Evolutionary conservation across 2,113 vertebrate species (phyloP).

Genomic region (Poicephalus gulielmi): DNA sequence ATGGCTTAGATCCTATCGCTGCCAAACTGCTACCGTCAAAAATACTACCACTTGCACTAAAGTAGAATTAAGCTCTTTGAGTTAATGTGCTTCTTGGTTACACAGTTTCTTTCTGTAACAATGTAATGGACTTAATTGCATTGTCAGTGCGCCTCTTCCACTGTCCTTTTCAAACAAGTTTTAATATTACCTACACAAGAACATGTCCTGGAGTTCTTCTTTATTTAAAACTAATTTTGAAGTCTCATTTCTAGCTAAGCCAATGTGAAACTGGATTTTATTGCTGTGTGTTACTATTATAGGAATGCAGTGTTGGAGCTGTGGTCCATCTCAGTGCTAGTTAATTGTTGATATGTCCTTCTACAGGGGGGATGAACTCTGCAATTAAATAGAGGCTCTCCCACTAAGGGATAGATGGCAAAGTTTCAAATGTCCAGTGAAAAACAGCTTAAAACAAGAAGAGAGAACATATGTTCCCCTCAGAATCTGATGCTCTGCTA

Average conservation of each 20-base stretch:
- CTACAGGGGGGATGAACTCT: not conserved
- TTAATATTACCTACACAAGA: not conserved
- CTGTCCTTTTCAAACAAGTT: not conserved
- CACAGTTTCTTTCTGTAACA: not conserved
- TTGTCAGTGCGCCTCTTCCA: not conserved
- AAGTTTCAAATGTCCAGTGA: not conserved
- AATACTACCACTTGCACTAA: not conserved
- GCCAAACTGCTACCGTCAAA: not conserved
- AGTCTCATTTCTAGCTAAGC: not conserved
- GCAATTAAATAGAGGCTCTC: not conserved
- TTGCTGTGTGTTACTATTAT: not conserved
- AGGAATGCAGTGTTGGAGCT: not conserved
- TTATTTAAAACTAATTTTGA: not conserved
- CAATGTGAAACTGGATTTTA: not conserved
- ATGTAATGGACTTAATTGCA: not conserved
- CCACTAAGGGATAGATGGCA: not conserved
- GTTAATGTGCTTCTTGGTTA: not conserved
- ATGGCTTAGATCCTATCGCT: not conserved
- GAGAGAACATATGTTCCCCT: not conserved
- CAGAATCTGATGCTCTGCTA: not conserved
- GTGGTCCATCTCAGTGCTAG: not conserved
- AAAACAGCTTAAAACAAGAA: not conserved
- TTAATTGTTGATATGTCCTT: not conserved
- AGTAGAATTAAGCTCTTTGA: not conserved
- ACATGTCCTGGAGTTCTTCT: not conserved